A percentile compares a stretch with the other conserved stretches of the same genome.
phyloP scores from a whole-genome alignment of 2,113 vertebrate species.

The Chaetura pelagica region DNA sequence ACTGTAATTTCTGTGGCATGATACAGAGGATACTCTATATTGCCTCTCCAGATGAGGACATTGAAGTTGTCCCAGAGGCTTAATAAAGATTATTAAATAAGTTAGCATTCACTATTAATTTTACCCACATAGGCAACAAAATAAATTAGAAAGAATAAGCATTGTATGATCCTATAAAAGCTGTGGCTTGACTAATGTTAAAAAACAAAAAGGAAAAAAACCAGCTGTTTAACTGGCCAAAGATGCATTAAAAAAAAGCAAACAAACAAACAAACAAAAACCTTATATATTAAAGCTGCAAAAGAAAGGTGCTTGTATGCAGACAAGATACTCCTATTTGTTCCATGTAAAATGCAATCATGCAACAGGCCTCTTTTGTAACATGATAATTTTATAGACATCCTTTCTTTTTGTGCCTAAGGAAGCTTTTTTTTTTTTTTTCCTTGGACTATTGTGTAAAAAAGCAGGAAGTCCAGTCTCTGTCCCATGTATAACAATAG shows the following conservation, averaged over 20 bases:
- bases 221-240: not conserved
- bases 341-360: not conserved
- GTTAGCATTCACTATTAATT: constrained; percentile 34
- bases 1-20: constrained; percentile 28
- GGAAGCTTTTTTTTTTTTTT: too few species aligned
- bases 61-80: not conserved
- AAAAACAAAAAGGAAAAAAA: not conserved
- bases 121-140: constrained; percentile 19
- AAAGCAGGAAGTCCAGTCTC: not conserved
- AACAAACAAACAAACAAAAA: too few species aligned
- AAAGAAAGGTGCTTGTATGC: not conserved
- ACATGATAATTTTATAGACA: not conserved
- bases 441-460: not conserved
- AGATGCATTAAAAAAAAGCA: not conserved
- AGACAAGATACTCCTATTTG: not conserved
- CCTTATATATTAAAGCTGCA: not conserved
- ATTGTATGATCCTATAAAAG: not conserved
- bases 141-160: not conserved
- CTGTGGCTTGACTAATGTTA: not conserved
- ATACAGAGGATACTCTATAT: not conserved
- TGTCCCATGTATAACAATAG: not conserved
- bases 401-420: not conserved
- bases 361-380: not conserved
- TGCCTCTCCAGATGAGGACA: not conserved
- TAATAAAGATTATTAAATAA: constrained; percentile 43